These are phyloP conservation scores for Lethocerus indicus DNA, from an alignment of 1,140 invertebrate genomes.

Conservation along the genomic window DNA sequence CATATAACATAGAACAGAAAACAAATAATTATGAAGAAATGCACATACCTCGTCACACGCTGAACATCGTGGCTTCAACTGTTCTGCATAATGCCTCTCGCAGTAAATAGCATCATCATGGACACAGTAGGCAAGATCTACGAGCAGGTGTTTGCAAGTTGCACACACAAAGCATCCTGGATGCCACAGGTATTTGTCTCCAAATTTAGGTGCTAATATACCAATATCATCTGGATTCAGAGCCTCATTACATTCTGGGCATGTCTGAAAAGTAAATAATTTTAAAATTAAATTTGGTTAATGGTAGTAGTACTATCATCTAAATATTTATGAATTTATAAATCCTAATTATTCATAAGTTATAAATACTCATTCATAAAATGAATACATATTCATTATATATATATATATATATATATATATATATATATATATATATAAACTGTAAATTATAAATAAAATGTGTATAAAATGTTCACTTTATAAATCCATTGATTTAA, in stretches of 20 bases:
- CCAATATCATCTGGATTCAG: conserved; percentile 44
- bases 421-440: too few relatives aligned
- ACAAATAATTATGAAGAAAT: too few relatives aligned
- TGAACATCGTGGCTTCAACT: conserved; percentile 76
- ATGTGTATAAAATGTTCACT: too few relatives aligned
- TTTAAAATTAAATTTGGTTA: too few relatives aligned
- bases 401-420: too few relatives aligned
- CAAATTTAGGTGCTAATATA: conserved; percentile 53
- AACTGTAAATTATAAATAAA: too few relatives aligned
- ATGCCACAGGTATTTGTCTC: conserved; percentile 53
- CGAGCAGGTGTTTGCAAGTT: conserved; percentile 69
- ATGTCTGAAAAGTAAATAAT: too few relatives aligned
- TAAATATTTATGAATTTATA: background rate
- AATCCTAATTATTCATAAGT: too few relatives aligned
- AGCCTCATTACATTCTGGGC: conserved; percentile 41
- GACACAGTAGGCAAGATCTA: conserved; percentile 84
- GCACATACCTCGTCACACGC: conserved; percentile 85
- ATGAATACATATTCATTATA: too few relatives aligned
- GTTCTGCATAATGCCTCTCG: conserved; percentile 85
- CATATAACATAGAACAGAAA: too few relatives aligned
- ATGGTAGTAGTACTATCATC: background rate
- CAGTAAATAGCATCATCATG: conserved; percentile 74
- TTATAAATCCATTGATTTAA: too few relatives aligned
- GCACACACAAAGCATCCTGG: conserved; percentile 75
- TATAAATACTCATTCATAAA: too few relatives aligned